phyloP scores from a whole-genome alignment of 1,140 invertebrate genomes.

The Helicoverpa zea region DNA sequence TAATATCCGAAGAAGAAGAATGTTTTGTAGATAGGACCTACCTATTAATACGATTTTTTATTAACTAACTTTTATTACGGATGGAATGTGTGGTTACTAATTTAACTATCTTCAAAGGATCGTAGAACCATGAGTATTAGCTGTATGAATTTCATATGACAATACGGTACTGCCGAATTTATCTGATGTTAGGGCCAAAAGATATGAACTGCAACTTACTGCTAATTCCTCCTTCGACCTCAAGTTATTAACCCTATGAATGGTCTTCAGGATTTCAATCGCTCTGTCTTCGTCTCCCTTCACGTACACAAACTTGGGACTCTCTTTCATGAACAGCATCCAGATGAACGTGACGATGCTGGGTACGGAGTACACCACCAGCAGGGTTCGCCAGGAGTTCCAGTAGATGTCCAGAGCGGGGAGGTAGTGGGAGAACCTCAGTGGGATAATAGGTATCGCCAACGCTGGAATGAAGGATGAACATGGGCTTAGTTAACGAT shows the following conservation, averaged over 20 bases:
- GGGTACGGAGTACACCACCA: slow-evolving; percentile 68
- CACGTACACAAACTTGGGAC: slow-evolving; percentile 69
- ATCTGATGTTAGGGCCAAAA: no score
- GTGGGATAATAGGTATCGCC: slow-evolving; percentile 73
- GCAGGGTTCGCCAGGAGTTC: slow-evolving; percentile 74
- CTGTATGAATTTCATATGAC: no score
- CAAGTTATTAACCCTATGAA: slow-evolving; percentile 63
- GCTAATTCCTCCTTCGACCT: slow-evolving; percentile 53
- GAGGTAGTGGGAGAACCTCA: slow-evolving; percentile 68
- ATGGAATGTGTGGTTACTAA: no score
- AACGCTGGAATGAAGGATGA: slow-evolving; percentile 60
- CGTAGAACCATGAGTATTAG: no score
- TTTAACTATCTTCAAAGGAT: no score
- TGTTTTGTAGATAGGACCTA: no score
- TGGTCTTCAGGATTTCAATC: slow-evolving; percentile 63
- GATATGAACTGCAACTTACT: slow-evolving; percentile 5
- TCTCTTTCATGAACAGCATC: slow-evolving; percentile 70
- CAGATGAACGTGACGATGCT: slow-evolving; percentile 59
- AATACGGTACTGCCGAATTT: no score
- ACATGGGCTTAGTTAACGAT: no score
- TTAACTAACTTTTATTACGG: no score
- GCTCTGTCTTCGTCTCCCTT: slow-evolving; percentile 66
- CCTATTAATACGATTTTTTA: no score
- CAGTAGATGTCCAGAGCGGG: slow-evolving; percentile 68
- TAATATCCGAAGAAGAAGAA: no score